Evolutionary conservation across 2,797 vertebrate species (phyloP).

Genomic region (Coccyzus lansbergi): DNA sequence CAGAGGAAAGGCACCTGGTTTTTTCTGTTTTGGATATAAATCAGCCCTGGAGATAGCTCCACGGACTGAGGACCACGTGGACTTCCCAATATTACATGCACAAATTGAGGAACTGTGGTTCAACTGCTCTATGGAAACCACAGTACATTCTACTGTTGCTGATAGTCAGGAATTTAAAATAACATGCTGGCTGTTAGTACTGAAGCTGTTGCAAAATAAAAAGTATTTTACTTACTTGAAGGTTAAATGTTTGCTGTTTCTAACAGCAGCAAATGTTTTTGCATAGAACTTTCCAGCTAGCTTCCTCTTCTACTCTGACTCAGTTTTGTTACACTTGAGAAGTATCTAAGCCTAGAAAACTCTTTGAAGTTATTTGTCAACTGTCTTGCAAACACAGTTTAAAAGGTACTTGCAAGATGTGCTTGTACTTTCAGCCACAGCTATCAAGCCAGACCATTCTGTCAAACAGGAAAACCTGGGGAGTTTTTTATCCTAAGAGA

Average conservation of each 20-base stretch:
- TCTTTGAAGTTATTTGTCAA: constrained; percentile 22
- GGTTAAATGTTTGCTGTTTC: not conserved
- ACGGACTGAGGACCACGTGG: not conserved
- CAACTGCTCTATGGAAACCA: not conserved
- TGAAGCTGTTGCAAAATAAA: not conserved
- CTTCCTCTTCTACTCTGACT: constrained; percentile 23
- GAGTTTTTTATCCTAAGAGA: not conserved
- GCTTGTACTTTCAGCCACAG: not conserved
- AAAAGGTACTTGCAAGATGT: not conserved
- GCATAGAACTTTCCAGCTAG: not conserved
- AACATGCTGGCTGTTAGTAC: not conserved
- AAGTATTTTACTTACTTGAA: not conserved
- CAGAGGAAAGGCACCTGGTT: not conserved
- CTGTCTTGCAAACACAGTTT: not conserved
- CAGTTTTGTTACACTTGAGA: constrained; percentile 22
- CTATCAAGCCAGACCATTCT: not conserved
- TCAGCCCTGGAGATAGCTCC: not conserved
- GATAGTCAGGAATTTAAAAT: not conserved
- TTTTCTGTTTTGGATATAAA: not conserved
- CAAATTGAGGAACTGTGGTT: not conserved
- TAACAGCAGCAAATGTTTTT: not conserved
- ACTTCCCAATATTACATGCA: not conserved
- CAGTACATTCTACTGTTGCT: not conserved
- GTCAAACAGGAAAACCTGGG: not conserved
- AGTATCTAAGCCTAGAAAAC: not conserved